Evolutionary conservation across 2,888 invertebrate species (phyloP), one percentile per base, ranked within the genome.

Genomic region (Cordilura impudica): DNA sequence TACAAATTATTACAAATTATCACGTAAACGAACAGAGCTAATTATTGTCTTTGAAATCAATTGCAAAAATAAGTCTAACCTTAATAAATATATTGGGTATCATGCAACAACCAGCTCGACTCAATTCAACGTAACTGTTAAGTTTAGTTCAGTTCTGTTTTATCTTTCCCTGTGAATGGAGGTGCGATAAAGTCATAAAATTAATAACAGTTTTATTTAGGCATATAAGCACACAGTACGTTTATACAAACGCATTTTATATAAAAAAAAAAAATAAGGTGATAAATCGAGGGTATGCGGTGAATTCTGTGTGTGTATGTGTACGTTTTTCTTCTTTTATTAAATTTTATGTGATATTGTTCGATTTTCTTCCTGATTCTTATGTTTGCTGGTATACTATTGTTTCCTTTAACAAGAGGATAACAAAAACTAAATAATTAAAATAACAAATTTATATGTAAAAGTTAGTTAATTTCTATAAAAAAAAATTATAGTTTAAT

Each of bases 81-180:
- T n/a, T 39, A 39, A 39, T 39, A 39, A n/a, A 4, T 35, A 35
- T 12, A 39, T 39, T 39, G 35, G 14, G 4, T n/a, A 39, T 23
- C 19, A 23, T 63, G 63, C 43, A 26, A 74, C 45, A 16, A 14
- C 35, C 21, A 23, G 51, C 29, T n/a, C n/a, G 58, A 56, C 58
- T 21, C 31, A 67, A 54, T 56, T 69, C 43, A 19, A 51, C 39
- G n/a, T 23, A 54, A 47, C 45, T 67, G 47, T 56, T 63, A 49
- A 31, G 18, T 49, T 58, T 19, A 60, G 65, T 74, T 61, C 45
- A 79, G 79, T 79, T 56, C 56, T 19, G 49, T 61, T 72, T 67
- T 67, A 72, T 23, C 71, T 43, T 56, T 79, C 67, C 51, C 49
- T 71, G 51, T 47, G 71, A 66, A 51, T 51, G 66, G 60, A 39